Conservation (phyloP, 2,888 invertebrate species). For the Xanthostigma xanthostigma region DNA sequence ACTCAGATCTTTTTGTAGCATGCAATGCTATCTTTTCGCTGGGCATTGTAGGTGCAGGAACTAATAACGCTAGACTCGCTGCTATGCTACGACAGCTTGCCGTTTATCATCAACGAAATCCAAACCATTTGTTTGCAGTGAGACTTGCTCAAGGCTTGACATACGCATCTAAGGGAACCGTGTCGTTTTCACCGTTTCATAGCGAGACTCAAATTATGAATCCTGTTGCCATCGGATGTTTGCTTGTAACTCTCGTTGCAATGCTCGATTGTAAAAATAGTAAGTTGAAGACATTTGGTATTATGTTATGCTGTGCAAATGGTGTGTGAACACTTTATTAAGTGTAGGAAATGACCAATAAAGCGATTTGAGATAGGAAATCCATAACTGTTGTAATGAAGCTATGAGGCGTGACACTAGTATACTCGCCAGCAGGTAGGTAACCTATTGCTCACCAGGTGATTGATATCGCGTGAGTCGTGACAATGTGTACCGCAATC, state of each 20-base stretch:
- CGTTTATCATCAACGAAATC: constrained; percentile 92
- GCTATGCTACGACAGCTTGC: constrained; percentile 94
- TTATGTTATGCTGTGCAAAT: too few species aligned
- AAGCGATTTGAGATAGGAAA: too few species aligned
- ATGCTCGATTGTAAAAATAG: constrained; percentile 87
- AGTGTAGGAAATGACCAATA: too few species aligned
- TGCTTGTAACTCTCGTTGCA: constrained; percentile 75
- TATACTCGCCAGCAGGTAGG: too few species aligned
- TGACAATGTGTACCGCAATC: too few species aligned
- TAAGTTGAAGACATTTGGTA: constrained; percentile 31
- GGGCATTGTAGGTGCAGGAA: constrained; percentile 85
- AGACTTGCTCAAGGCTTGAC: constrained; percentile 90
- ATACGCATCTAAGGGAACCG: constrained; percentile 95
- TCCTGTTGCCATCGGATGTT: constrained; percentile 86
- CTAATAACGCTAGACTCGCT: constrained; percentile 78
- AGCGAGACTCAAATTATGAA: constrained; percentile 87
- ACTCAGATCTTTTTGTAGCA: constrained; percentile 91
- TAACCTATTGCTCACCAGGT: too few species aligned
- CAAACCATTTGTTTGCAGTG: constrained; percentile 93
- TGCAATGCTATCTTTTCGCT: constrained; percentile 96
- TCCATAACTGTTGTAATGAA: too few species aligned
- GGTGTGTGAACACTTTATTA: too few species aligned
- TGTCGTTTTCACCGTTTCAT: constrained; percentile 90
- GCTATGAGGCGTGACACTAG: too few species aligned
- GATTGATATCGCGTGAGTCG: too few species aligned